Base-by-base conservation (phyloP, 2,888 invertebrate species). In the Eucriotettix oculatus region DNA sequence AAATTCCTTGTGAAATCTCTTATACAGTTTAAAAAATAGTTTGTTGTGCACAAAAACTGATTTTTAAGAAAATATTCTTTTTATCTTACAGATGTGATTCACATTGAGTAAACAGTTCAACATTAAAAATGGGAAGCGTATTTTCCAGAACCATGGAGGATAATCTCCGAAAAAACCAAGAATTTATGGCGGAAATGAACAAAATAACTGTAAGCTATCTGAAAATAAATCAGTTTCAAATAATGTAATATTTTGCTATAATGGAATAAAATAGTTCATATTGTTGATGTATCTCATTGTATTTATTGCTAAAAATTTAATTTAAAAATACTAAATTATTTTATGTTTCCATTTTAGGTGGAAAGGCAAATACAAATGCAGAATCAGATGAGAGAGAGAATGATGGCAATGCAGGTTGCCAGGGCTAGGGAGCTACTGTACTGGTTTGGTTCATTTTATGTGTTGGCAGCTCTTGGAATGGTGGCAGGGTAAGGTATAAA, bases 351-450 rank as follows among this genome's bases (percentile, higher is more conserved):
- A 29, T 29, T 60, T 55, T 57, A 64, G 63, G 63, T 63, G 14
- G 88, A 88, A 69, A 77, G 88, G 62, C 87, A 89, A 75, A 83
- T 90, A 65, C 87, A 88, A 69, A 79, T 90, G 78, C 85, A 85
- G 71, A 85, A 86, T 72, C 86, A 87, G 73, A 82, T 90, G 76
- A 79, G 87, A 68, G 86, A 88, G 70, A 76, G 87, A 62, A 79
- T 83, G 73, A 77, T 82, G 72, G 87, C 90, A 0, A 74, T 85
- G 73, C 78, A 84, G 71, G 78, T 87, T 61, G 85, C 89, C 0
- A 78, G 80, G 68, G 78, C 80, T 64, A 76, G 89, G 65, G 89
- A 90, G 69, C 73, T 86, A 17, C 84, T 87, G 68, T 79, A 83
- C 66, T 90, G 87, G 86, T 73, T 83, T 66, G 70, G 70, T 10